These are phyloP conservation scores for Sebastes dallii DNA, from an alignment of 2,797 vertebrate genomes.

Conservation along the genomic window DNA sequence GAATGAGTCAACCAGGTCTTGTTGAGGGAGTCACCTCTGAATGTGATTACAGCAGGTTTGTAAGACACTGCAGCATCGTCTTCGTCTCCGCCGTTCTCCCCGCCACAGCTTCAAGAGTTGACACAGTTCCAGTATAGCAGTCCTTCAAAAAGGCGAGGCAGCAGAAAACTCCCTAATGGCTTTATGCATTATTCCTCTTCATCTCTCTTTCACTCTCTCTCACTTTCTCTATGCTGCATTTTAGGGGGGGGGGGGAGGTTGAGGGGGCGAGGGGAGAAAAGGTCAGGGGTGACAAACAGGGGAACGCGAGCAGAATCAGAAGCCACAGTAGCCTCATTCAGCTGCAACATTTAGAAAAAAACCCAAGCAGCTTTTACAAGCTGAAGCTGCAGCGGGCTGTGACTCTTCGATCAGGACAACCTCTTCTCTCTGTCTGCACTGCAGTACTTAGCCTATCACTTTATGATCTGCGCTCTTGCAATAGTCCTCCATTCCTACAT, in stretches of 20 bases:
- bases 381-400: conserved; percentile 50
- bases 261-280: conserved; percentile 20
- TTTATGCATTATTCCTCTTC: conserved; percentile 57
- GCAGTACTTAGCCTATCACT: conserved; percentile 63
- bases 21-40: conserved; percentile 62
- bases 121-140: conserved; percentile 61
- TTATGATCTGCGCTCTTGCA: conserved; percentile 41
- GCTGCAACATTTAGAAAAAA: conserved; percentile 35
- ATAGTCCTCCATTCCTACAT: conserved; percentile 30
- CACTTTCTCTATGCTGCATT: conserved; percentile 19
- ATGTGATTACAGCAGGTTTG: conserved; percentile 56
- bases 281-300: conserved; percentile 52
- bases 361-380: conserved; percentile 26
- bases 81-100: conserved; percentile 7
- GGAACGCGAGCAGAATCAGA: conserved; percentile 22
- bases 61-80: conserved; percentile 64
- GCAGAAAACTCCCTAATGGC: conserved; percentile 53
- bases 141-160: conserved; percentile 65
- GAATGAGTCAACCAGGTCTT: conserved; percentile 37
- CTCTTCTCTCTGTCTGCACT: conserved; percentile 61
- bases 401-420: conserved; percentile 48
- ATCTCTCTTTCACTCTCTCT: conserved; percentile 27
- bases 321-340: conserved; percentile 31
- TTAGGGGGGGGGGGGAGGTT: background rate
- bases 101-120: conserved; percentile 52